Evolutionary conservation across 2,888 invertebrate species (phyloP), one percentile per base, ranked within the genome.

Genomic region (Mechanitis messenoides): DNA sequence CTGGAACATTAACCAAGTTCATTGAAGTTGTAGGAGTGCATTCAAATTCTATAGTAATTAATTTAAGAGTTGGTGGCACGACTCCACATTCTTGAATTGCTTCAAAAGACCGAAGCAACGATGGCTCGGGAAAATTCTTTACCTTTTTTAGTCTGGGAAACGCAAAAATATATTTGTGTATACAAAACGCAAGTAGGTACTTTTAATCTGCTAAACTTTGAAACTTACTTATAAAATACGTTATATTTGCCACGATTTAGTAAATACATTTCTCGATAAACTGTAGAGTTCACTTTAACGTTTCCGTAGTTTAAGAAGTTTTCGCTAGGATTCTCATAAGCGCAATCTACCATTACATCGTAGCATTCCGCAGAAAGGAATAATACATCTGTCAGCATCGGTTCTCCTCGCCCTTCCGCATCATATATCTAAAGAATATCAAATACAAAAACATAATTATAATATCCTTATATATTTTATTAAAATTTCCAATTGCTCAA

Each of bases 221-320:
- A 9, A 28, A 77, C 86, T 81, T 72, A 92, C 92, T 84, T 86
- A 72, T 80, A 92, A 74, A 85, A 87, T 62, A 92, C 83, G 62
- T 90, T 91, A 70, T 92, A 92, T 79, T 89, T 90, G 53, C 93
- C 93, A 33, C 89, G 82, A 79, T 93, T 93, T 31, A 85, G 77
- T 35, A 93, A 79, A 55, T 83, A 83, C 79, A 93, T 91, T 47
- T 83, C 78, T 59, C 84, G 76, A 0, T 70, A 74, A 28, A 87
- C 80, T 0, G 87, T 82, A 0, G 87, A 86, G 61, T 90, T 91
- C 3, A 93, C 92, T 84, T 91, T 92, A 1, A 92, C 87, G 59
- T 88, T 90, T 57, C 92, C 92, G 64, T 92, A 91, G 69, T 92
- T 85, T 20, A 93, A 82, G 62, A 74, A 83, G 55, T 76, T 84